A percentile compares a stretch with the other conserved stretches of the same genome.
These are phyloP conservation scores for Takifugu flavidus DNA, from an alignment of 2,113 vertebrate genomes.

Conservation along the genomic window DNA sequence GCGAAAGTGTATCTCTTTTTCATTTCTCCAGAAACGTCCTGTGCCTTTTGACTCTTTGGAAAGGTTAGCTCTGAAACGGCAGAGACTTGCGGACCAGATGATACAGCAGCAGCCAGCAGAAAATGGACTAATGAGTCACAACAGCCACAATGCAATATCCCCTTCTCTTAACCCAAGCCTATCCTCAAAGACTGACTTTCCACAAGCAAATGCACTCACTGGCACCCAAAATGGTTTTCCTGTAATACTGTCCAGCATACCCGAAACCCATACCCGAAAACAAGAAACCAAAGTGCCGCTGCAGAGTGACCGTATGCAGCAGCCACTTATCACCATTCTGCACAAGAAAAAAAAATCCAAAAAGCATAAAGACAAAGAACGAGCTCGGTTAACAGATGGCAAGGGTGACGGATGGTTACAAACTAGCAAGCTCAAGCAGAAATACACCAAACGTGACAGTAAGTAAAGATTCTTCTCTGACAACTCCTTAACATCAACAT, in stretches of 20 bases:
- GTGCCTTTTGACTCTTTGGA: slow-evolving; percentile 64
- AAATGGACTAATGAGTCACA: slow-evolving; percentile 48
- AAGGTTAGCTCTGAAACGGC: slow-evolving; percentile 68
- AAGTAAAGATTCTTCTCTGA: slow-evolving; percentile 22
- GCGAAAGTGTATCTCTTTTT: neutral
- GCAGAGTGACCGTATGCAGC: slow-evolving; percentile 35
- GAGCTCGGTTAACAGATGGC: slow-evolving; percentile 65
- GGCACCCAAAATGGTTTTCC: slow-evolving; percentile 40
- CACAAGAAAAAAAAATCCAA: slow-evolving; percentile 75
- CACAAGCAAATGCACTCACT: slow-evolving; percentile 36
- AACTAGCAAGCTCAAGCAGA: slow-evolving; percentile 62
- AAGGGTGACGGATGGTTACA: slow-evolving; percentile 59
- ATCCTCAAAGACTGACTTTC: slow-evolving; percentile 62
- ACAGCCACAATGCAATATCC: slow-evolving; percentile 20
- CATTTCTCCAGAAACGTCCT: slow-evolving; percentile 72
- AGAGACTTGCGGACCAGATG: slow-evolving; percentile 57
- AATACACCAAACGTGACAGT: slow-evolving; percentile 70
- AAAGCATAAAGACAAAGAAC: slow-evolving; percentile 76
- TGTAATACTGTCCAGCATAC: neutral
- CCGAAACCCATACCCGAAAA: slow-evolving; percentile 1
- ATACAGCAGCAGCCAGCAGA: slow-evolving; percentile 43
- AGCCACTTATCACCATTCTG: slow-evolving; percentile 53
- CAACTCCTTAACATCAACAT: too few relatives aligned
- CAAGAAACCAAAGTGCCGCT: slow-evolving; percentile 42
- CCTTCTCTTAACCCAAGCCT: slow-evolving; percentile 42